phyloP scores from a whole-genome alignment of 2,888 invertebrate species.

The Hypselothyrea guttata region DNA sequence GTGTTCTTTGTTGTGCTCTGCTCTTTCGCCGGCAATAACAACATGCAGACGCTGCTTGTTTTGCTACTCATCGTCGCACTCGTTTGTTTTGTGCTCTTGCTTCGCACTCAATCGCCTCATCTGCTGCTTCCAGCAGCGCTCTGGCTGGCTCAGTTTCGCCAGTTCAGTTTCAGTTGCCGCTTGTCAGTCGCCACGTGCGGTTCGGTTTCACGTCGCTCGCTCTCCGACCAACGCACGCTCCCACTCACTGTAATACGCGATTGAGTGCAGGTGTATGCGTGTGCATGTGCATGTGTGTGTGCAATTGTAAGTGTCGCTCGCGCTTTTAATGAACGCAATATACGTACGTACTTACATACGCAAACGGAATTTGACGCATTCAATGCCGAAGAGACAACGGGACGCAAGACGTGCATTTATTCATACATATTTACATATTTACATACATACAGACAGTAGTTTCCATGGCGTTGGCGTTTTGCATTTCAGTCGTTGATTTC shows the following conservation, averaged over 20 bases:
- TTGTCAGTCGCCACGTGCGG: slow-evolving; percentile 72
- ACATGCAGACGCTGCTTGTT: slow-evolving; percentile 23
- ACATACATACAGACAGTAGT: slow-evolving; percentile 23
- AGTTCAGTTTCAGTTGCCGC: slow-evolving; percentile 74
- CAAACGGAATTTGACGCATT: slow-evolving; percentile 7
- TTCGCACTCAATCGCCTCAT: slow-evolving; percentile 45
- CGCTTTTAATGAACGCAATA: slow-evolving; percentile 37
- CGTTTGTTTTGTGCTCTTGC: slow-evolving; percentile 18
- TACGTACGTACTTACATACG: slow-evolving; percentile 13
- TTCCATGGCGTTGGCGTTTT: slow-evolving; percentile 55
- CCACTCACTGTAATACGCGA: slow-evolving; percentile 33
- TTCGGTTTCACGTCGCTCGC: slow-evolving; percentile 49
- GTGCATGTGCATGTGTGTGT: slow-evolving; percentile 3
- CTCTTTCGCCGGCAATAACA: slow-evolving; percentile 68
- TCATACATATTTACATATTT: too few relatives aligned
- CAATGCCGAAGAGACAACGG: not conserved
- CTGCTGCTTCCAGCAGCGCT: slow-evolving; percentile 45
- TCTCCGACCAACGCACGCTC: slow-evolving; percentile 8
- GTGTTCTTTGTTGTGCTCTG: slow-evolving; percentile 60
- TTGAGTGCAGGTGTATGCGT: slow-evolving; percentile 2
- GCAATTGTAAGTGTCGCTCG: slow-evolving; percentile 44
- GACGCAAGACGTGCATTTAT: slow-evolving; percentile 1
- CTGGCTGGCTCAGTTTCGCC: slow-evolving; percentile 39
- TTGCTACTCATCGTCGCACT: slow-evolving; percentile 31
- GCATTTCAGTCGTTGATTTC: slow-evolving; percentile 39